Base-by-base conservation (phyloP, 2,888 invertebrate genomes). In the Pristionchus fissidentatus region DNA sequence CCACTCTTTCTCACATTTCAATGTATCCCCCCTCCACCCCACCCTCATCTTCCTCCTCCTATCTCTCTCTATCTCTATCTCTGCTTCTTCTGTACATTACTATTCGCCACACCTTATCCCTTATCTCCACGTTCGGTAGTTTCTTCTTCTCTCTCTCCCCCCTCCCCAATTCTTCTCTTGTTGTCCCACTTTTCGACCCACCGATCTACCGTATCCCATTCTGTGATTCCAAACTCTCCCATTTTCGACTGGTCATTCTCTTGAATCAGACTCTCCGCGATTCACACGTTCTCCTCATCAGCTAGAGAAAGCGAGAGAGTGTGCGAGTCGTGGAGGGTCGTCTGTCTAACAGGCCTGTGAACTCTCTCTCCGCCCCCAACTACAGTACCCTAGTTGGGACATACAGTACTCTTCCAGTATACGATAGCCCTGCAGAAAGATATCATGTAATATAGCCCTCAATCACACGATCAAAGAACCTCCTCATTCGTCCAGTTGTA, bases 331-430 rank as follows among this genome's bases (percentile, higher is more conserved):
- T 10, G n/a, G n/a, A n/a, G n/a, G n/a, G n/a, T n/a, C n/a, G n/a
- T n/a, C n/a, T n/a, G n/a, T n/a, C n/a, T n/a, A n/a, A n/a, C n/a
- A 46, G 46, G 15, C 46, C 15, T 15, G 10, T 46, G 7, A 46
- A 15, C 15, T 46, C 46, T 26, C 43, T 26, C 41, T 70, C 66
- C 66, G 32, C 15, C 29, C 10, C 57, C 26, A 7, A 57, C 57
- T 70, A 70, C 70, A 70, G 70, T 70, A 70, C 70, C 15, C 60
- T 26, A n/a, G n/a, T n/a, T n/a, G n/a, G n/a, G n/a, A n/a, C 70
- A 15, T 32, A 10, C 41, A 43, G 4, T n/a, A n/a, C 55, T 43
- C 38, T 2, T 38, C 66, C 70, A 70, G 70, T 70, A 70, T 60
- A 60, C 32, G 29, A n/a, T n/a, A n/a, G n/a, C n/a, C n/a, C n/a